Evolutionary conservation across 35 echinoderm and acorn worm species (phyloP).

Genomic region (Ophiothrix spiculata): DNA sequence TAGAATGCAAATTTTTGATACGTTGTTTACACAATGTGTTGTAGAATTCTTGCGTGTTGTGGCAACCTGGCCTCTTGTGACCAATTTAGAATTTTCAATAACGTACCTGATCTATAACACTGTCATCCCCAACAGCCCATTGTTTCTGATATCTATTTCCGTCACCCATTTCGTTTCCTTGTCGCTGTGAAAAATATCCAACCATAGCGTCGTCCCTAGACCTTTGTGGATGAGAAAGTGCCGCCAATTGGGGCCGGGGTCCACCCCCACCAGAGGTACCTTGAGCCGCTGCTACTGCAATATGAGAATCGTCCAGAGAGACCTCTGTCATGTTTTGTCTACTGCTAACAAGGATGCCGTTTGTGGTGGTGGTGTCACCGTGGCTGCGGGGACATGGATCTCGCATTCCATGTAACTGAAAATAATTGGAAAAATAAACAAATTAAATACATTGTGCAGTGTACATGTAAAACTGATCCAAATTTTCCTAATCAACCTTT

Average conservation of each 20-base stretch:
- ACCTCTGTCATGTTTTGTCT: constrained; percentile 6
- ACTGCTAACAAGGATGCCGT: neutral
- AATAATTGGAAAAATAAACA: neutral
- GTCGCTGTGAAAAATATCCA: neutral
- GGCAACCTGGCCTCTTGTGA: no score
- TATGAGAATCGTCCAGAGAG: neutral
- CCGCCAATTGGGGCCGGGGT: neutral
- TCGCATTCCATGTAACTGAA: neutral
- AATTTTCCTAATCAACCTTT: no score
- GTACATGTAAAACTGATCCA: no score
- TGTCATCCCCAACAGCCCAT: neutral
- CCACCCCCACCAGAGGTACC: neutral
- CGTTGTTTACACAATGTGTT: no score
- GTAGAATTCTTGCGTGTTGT: no score
- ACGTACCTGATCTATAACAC: neutral
- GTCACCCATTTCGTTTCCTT: constrained; percentile 6
- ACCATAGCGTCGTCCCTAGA: constrained; percentile 1
- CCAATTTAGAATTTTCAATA: neutral
- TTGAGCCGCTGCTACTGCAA: constrained; percentile 1
- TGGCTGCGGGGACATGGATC: constrained; percentile 8
- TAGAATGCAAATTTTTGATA: no score
- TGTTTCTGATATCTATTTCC: neutral
- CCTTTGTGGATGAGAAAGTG: neutral
- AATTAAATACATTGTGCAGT: no score
- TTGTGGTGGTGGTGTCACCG: constrained; percentile 9